Evolutionary conservation across 2,113 vertebrate species (phyloP), one percentile per base, ranked within the genome.

Genomic region (Pangasianodon gigas): DNA sequence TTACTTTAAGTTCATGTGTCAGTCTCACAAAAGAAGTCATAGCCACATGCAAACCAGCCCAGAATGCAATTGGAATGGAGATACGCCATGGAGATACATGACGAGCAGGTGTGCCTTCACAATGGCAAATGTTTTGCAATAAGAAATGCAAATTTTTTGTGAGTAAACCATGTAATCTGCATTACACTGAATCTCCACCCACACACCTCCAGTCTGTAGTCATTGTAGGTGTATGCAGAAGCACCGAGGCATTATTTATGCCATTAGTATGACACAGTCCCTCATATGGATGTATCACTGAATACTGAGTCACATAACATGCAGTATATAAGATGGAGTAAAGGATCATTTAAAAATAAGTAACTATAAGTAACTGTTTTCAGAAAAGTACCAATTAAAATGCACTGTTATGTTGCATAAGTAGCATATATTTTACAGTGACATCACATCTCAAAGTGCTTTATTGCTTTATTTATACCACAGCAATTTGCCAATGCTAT

Each of bases 1-100:
- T 88, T 75, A 87, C 69, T 74, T 85, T 75, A 37, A 58, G 69
- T 67, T 51, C 80, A n/a, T 48, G 52, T 87, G 90, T 85, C 85
- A 46, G 29, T 67, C 84, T 88, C 74, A 82, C 65, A 91, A 90
- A 90, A n/a, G 44, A 56, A 86, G 88, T 71, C 67, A 65, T 37
- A 80, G 41, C 69, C 85, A 81, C 56, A 67, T 77, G 67, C 58
- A 32, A 52, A 65, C 60, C 58, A 41, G 26, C 62, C 69, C 52
- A 81, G 37, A 88, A 88, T 54, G 29, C 46, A 83, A 5, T 58
- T 14, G 9, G 67, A 52, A 32, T 60, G 21, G 6, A 75, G 41
- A 56, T 29, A 32, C 56, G 13, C 46, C 46, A 81, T 32, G 5
- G 81, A 21, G 69, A 75, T 83, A 14, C 37, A 54, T 16, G 60